phyloP scores from a whole-genome alignment of 2,888 invertebrate genomes.

The Zygogramma bicolorata region DNA sequence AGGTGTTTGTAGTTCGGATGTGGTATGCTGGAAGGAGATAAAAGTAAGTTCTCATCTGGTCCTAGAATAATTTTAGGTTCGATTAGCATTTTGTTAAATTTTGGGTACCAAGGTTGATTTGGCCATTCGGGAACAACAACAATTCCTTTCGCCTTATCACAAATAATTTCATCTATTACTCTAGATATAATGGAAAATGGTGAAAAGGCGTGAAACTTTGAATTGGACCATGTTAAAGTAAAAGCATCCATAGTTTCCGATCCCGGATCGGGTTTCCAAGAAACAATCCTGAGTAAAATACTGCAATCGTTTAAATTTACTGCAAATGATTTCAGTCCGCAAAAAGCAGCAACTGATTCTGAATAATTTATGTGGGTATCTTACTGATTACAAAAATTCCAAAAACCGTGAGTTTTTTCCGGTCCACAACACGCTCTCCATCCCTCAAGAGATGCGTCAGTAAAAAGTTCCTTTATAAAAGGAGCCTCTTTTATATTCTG shows the following conservation, averaged over 20 bases:
- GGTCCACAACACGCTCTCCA: constrained; percentile 1
- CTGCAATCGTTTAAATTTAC: constrained; percentile 29
- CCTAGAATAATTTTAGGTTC: constrained; percentile 42
- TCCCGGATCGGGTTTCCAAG: constrained; percentile 49
- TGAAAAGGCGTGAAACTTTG: neutral
- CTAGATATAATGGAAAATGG: constrained; percentile 49
- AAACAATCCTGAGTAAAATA: constrained; percentile 42
- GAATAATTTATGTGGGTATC: neutral
- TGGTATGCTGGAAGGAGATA: constrained; percentile 48
- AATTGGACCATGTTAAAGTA: constrained; percentile 41
- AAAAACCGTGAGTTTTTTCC: constrained; percentile 38
- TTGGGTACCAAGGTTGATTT: constrained; percentile 52
- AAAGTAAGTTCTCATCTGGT: constrained; percentile 45
- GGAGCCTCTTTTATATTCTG: neutral
- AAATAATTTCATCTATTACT: constrained; percentile 52
- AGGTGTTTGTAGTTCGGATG: constrained; percentile 47
- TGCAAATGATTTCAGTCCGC: constrained; percentile 36
- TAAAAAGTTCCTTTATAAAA: neutral
- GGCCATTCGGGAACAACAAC: constrained; percentile 50
- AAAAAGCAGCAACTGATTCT: constrained; percentile 30
- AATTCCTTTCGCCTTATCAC: constrained; percentile 53
- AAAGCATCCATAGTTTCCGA: constrained; percentile 51
- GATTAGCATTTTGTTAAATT: constrained; percentile 40
- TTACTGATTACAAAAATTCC: neutral
- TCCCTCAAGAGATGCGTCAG: neutral